Base-by-base conservation (phyloP, 2,888 invertebrate species). In the Automeris io region DNA sequence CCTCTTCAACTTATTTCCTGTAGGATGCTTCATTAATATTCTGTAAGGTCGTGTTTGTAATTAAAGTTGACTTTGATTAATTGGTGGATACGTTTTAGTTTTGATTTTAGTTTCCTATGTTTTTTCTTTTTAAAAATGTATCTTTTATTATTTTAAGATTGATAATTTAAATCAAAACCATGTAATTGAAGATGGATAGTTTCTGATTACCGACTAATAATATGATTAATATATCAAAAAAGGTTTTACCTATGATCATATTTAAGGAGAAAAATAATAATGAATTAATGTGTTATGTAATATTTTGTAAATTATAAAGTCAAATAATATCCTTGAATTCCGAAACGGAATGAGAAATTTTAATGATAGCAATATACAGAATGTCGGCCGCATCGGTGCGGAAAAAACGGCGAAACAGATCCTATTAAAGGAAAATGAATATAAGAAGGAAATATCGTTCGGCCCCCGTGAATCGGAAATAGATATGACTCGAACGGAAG, bases 401-500 rank as follows among this genome's bases (percentile, higher is more conserved):
- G 66, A 63, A 69, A 66, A 72, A 68, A 57, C 57, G 50, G 63
- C 64, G 59, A 70, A 78, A 75, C 70, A 72, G 77, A 79, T 80
- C 68, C 65, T 70, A 78, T 80, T 78, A 79, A 69, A 67, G 81
- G 75, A 83, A 82, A 80, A 77, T 78, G 76, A 69, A 77, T 69
- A 64, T 61, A 63, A 67, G 65, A 67, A 78, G 72, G 70, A 80
- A 82, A 80, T 73, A 78, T 65, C 72, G 55, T 60, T 62, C 70
- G 60, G 63, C 64, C 79, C 79, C 74, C 64, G 71, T 66, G 57
- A 69, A 79, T 74, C 83, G 82, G 82, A 85, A 85, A 81, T 83
- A 85, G 85, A 82, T 77, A 80, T 82, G 79, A 75, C 70, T 71
- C 54, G 67, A 80, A 74, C 80, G 83, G 85, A 85, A 83, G 80